Evolutionary conservation across 2,888 invertebrate genomes (phyloP), one percentile per base, ranked within the genome.

Genomic region (Drosophila mettleri): DNA sequence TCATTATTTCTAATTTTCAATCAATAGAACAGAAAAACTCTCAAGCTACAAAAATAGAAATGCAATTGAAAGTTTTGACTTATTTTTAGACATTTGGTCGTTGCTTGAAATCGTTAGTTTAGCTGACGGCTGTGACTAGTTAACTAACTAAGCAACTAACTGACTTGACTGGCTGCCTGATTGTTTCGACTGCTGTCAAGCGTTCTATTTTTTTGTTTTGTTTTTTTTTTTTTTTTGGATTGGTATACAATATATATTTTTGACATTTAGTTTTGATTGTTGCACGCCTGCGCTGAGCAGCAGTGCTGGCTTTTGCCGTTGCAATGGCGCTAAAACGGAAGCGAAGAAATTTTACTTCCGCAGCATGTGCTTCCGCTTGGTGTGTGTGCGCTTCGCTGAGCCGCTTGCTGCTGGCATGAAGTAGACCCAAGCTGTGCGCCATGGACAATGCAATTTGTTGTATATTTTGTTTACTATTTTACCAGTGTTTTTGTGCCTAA

Each of bases 341-440:
- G 85, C 55, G 45, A 68, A 72, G 69, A 69, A 78, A 82, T 82
- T 82, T 81, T 68, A 75, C 82, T 82, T 85, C 80, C 75, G 69
- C 82, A 72, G 63, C 65, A 82, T 67, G 76, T 74, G 79, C 83
- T 86, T 81, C 80, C 86, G 86, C 48, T 73, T 68, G 55, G 63
- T 69, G 79, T 69, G 79, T 74, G 79, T 69, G 48, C 83, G 65
- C 69, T 67, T 73, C 70, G 60, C 53, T 69, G 62, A 78, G 60
- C 60, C 65, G 65, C 60, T 58, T 55, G 46, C 51, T 9, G 51
- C 54, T 31, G 12, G 38, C 36, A 49, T 34, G 7, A 49, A 33
- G 49, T 16, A 9, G n/a, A 34, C 53, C 57, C 31, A 16, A 22
- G 38, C 36, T n/a, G 24, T 57, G 43, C 27, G 45, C 53, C 51